Evolutionary conservation across 1,140 invertebrate species (phyloP).

Genomic region (Anoplolepis gracilipes): DNA sequence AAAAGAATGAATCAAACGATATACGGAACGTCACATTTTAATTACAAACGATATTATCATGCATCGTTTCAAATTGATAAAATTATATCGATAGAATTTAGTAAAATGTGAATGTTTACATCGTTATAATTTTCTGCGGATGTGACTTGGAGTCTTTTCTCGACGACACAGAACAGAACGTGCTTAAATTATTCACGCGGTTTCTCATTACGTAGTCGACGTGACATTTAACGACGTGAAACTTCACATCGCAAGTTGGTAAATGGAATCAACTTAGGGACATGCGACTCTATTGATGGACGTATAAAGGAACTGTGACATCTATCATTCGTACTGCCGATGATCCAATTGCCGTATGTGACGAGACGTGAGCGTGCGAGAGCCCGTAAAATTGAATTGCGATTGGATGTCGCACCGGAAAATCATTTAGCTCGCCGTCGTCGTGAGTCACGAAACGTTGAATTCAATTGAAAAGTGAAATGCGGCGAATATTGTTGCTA

Average conservation of each 20-base stretch:
- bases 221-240: background rate
- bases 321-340: slow-evolving; percentile 42
- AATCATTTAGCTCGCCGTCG: slow-evolving; percentile 54
- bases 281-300: slow-evolving; percentile 29
- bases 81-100: background rate
- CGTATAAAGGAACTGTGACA: slow-evolving; percentile 39
- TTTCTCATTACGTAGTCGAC: slow-evolving; percentile 33
- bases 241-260: background rate
- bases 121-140: background rate
- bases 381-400: slow-evolving; percentile 70
- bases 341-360: slow-evolving; percentile 52
- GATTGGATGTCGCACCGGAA: slow-evolving; percentile 21
- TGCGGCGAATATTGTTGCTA: background rate
- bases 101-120: background rate
- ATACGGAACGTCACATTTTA: slow-evolving; percentile 18
- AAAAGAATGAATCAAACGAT: background rate
- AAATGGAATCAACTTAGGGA: background rate
- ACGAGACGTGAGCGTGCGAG: slow-evolving; percentile 59
- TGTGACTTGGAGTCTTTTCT: slow-evolving; percentile 32
- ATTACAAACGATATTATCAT: background rate
- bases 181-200: slow-evolving; percentile 56
- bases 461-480: slow-evolving; percentile 25
- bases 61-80: background rate
- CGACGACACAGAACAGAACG: slow-evolving; percentile 1
- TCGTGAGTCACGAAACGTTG: slow-evolving; percentile 14